Evolutionary conservation across 2,113 vertebrate species (phyloP).

Genomic region (Carassius gibelio): DNA sequence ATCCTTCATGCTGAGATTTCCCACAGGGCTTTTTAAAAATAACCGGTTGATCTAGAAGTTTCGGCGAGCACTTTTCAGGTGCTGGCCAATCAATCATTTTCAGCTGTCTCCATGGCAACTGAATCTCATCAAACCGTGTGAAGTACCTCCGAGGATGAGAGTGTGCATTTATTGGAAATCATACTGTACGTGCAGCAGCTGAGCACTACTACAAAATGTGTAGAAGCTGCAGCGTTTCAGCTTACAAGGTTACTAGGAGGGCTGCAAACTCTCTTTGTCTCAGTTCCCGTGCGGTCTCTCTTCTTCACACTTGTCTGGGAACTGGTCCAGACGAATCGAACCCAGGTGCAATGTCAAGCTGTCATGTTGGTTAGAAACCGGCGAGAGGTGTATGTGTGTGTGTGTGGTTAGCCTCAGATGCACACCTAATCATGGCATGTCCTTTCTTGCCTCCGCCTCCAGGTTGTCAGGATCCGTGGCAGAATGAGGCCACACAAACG

Average conservation of each 20-base stretch:
- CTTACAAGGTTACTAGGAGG: neutral
- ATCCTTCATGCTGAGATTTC: slow-evolving; percentile 46
- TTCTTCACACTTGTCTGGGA: slow-evolving; percentile 46
- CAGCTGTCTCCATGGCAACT: slow-evolving; percentile 54
- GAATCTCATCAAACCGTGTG: slow-evolving; percentile 48
- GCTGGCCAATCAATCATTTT: slow-evolving; percentile 51
- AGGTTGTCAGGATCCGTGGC: slow-evolving; percentile 53
- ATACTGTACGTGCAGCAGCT: neutral
- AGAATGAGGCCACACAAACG: slow-evolving; percentile 52
- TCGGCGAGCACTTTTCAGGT: slow-evolving; percentile 46
- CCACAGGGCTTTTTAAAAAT: slow-evolving; percentile 55
- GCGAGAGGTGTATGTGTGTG: slow-evolving; percentile 2
- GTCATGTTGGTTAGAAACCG: slow-evolving; percentile 51
- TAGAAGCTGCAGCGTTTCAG: neutral
- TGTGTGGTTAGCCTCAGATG: slow-evolving; percentile 28
- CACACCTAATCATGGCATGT: slow-evolving; percentile 44
- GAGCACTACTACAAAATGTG: neutral
- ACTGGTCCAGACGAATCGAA: slow-evolving; percentile 53
- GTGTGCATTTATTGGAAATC: slow-evolving; percentile 11
- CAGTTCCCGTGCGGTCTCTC: neutral
- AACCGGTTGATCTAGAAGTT: slow-evolving; percentile 50
- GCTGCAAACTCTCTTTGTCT: neutral
- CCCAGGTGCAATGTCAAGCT: slow-evolving; percentile 40
- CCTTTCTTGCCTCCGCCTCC: slow-evolving; percentile 30
- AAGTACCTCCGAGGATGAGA: slow-evolving; percentile 29